Conservation (phyloP, 2,113 vertebrate genomes). For the Pseudonaja textilis region DNA sequence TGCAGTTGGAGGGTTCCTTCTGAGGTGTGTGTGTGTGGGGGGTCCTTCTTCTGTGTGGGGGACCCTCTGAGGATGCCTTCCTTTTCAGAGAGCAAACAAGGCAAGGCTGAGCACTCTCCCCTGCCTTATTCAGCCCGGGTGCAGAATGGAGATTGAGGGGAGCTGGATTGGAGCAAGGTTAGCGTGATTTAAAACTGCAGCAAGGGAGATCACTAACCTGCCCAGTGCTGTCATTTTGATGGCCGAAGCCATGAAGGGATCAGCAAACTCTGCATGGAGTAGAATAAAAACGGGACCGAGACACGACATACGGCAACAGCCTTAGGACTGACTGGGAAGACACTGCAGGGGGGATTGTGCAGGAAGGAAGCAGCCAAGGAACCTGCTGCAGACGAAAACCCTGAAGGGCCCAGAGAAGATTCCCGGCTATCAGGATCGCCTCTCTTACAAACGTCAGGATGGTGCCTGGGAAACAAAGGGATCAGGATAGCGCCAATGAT, state of each 20-base stretch:
- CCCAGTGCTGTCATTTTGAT: neutral
- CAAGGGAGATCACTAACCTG: neutral
- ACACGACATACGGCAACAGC: neutral
- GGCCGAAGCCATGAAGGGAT: neutral
- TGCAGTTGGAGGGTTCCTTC: neutral
- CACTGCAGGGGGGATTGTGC: neutral
- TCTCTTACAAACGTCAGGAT: neutral
- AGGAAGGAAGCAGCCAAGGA: neutral
- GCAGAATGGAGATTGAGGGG: neutral
- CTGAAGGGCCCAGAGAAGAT: neutral
- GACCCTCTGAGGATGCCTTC: neutral
- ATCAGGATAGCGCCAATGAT: neutral
- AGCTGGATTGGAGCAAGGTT: neutral
- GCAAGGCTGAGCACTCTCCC: neutral
- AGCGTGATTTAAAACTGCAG: neutral
- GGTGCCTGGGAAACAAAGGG: neutral
- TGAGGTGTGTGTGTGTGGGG: neutral
- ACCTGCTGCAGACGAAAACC: neutral
- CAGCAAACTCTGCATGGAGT: neutral
- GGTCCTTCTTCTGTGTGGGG: neutral
- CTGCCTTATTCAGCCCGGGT: neutral
- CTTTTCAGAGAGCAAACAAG: neutral
- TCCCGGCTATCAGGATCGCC: neutral
- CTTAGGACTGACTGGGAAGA: neutral
- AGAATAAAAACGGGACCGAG: neutral